These are phyloP conservation scores for Timema cristinae DNA, from an alignment of 2,888 invertebrate genomes.

Conservation along the genomic window DNA sequence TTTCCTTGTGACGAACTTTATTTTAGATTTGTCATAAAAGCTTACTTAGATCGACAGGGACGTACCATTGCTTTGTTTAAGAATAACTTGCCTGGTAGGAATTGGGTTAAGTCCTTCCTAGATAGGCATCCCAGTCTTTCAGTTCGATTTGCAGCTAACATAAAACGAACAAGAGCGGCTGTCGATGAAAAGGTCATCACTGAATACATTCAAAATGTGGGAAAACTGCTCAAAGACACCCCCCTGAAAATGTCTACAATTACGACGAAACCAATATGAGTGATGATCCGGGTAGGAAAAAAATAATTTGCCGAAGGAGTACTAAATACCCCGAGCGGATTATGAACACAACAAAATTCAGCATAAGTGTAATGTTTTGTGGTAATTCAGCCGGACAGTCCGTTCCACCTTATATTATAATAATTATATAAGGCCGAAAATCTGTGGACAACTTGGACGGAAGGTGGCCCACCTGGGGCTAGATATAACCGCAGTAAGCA, in stretches of 20 bases:
- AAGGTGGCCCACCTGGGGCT: slow-evolving; percentile 1
- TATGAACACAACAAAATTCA: no score
- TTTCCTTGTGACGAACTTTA: no score
- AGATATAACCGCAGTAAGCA: neutral
- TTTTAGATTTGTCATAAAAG: no score
- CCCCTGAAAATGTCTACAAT: slow-evolving; percentile 37
- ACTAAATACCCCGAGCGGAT: no score
- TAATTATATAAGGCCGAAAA: neutral
- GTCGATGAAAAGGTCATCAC: slow-evolving; percentile 30
- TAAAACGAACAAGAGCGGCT: neutral
- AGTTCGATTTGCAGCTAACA: neutral
- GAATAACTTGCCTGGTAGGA: no score
- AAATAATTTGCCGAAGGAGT: no score
- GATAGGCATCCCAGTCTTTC: no score
- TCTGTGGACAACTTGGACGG: neutral
- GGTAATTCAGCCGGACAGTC: no score
- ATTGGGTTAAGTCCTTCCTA: no score
- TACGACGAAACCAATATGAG: slow-evolving; percentile 42
- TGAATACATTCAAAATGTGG: slow-evolving; percentile 33
- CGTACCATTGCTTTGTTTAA: no score
- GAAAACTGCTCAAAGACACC: slow-evolving; percentile 29
- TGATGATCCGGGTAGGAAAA: slow-evolving; percentile 38
- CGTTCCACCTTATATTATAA: neutral
- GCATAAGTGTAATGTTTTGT: no score
- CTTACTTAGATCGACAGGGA: no score